Conservation (phyloP, 2,797 vertebrate species). For the Morelia viridis region DNA sequence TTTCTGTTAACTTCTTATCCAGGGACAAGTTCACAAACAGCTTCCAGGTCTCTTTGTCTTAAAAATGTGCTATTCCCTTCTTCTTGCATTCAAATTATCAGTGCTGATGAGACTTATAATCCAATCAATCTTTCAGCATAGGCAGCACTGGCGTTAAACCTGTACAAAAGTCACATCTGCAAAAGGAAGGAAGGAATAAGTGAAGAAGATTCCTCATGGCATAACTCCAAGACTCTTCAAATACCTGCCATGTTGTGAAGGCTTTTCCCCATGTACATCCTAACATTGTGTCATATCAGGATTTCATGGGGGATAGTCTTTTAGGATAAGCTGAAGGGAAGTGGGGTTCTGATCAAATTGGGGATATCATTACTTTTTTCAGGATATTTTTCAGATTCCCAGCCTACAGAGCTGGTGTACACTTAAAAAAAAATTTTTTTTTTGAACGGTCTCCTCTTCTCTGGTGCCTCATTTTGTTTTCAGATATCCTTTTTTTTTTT, state of each 20-base stretch:
- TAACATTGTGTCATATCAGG: neutral
- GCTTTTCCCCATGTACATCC: neutral
- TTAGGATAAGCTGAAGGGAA: neutral
- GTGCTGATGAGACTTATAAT: neutral
- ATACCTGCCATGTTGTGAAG: neutral
- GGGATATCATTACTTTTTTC: neutral
- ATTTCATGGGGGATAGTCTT: neutral
- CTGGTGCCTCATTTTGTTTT: neutral
- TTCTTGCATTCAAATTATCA: neutral
- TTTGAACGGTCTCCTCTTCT: neutral
- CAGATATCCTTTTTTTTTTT: neutral
- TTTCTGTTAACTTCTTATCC: neutral
- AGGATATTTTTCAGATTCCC: neutral
- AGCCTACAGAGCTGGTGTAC: no score
- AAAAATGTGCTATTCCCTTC: neutral
- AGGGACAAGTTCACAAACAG: neutral
- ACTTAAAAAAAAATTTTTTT: neutral
- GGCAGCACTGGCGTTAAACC: neutral
- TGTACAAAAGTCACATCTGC: neutral
- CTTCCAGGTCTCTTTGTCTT: neutral
- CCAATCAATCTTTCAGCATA: neutral
- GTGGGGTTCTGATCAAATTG: neutral
- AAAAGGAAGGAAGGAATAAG: neutral
- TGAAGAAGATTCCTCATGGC: neutral
- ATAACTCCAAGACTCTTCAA: neutral